These are phyloP conservation scores for Hypothenemus hampei DNA, from an alignment of 1,140 invertebrate genomes.

Conservation along the genomic window DNA sequence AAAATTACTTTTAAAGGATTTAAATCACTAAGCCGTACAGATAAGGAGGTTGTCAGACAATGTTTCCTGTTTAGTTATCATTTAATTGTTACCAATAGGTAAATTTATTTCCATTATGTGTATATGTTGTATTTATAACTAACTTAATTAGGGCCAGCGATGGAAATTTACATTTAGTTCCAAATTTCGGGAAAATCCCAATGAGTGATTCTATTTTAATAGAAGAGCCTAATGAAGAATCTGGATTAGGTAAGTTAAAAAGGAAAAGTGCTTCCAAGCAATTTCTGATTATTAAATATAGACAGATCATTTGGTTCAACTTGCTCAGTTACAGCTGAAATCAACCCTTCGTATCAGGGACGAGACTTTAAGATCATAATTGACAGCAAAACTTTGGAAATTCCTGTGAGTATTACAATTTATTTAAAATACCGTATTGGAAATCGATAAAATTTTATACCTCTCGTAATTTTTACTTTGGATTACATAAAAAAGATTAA, in stretches of 20 bases:
- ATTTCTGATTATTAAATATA: slow-evolving; percentile 37
- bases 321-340: slow-evolving; percentile 55
- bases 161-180: slow-evolving; percentile 79
- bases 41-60: slow-evolving; percentile 71
- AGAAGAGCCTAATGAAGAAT: slow-evolving; percentile 65
- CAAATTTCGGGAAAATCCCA: slow-evolving; percentile 76
- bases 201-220: slow-evolving; percentile 79
- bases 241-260: slow-evolving; percentile 28
- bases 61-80: slow-evolving; percentile 85
- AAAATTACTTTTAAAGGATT: slow-evolving; percentile 57
- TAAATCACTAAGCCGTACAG: slow-evolving; percentile 48
- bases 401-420: slow-evolving; percentile 52
- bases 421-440: no score
- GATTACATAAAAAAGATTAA: no score
- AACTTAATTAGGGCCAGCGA: slow-evolving; percentile 39
- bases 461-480: no score
- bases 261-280: slow-evolving; percentile 58
- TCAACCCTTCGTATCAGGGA: slow-evolving; percentile 59
- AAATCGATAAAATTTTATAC: no score
- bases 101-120: slow-evolving; percentile 14
- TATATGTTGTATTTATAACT: background rate
- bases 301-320: slow-evolving; percentile 55
- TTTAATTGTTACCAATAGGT: slow-evolving; percentile 70
- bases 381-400: slow-evolving; percentile 62
- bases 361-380: slow-evolving; percentile 86